Evolutionary conservation across 2,113 vertebrate genomes (phyloP), one percentile per base, ranked within the genome.

Genomic region (Menidia beryllina): DNA sequence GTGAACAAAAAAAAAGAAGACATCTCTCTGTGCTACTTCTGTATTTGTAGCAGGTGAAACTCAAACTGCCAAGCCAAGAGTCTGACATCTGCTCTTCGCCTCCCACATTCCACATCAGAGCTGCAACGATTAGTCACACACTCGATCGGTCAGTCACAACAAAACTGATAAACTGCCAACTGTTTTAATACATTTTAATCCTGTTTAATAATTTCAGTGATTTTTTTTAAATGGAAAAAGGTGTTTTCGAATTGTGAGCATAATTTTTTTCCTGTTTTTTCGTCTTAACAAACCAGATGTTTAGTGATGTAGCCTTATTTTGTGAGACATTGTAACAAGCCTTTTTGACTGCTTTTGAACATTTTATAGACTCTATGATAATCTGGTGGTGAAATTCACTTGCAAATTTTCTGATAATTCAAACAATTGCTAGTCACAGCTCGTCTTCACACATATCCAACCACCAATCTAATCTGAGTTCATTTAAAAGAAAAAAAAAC

Each of bases 21-120:
- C 71, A 67, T 54, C 47, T 45, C 74, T 70, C 52, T 78, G 14
- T 65, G 69, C 55, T 58, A 64, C 72, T 57, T 54, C 58, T 69
- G 61, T 69, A 65, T 67, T 59, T 79, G 56, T 54, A 82, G 82
- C 79, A 68, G 75, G 81, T 85, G 65, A 83, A 85, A 80, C 85
- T 91, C 88, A 79, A 88, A 94, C 93, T 94, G 93, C 93, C 93
- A 91, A 79, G 84, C 86, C 88, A 91, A 80, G 86, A 89, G 85
- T 89, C 58, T 77, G 84, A 88, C 41, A 79, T 86, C 86, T 82
- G 82, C 72, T 84, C 62, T 79, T 68, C 49, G 71, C 84, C 85
- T 88, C 67, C 69, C 81, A 93, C 93, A 93, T 94, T 93, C 92
- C 93, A 91, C 71, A 75, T 38, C 25, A 63, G 57, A 69, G 66